Evolutionary conservation across 2,113 vertebrate genomes (phyloP).

Genomic region (Gnathonemus longibarbis): DNA sequence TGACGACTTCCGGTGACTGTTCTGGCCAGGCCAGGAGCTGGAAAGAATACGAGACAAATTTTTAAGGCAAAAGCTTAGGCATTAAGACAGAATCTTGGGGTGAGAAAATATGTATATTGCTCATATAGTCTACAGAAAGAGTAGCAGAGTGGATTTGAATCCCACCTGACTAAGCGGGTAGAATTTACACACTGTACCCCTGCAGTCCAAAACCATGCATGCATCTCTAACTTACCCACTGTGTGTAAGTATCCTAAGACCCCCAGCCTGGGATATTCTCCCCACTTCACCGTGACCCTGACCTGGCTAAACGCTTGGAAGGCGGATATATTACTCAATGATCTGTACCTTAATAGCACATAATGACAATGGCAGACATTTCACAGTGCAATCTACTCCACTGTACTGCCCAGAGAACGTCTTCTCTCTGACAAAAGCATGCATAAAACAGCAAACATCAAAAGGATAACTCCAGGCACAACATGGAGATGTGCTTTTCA

Average conservation of each 20-base stretch:
- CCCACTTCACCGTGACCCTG: neutral
- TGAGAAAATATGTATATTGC: neutral
- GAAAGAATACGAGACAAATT: neutral
- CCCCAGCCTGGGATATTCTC: neutral
- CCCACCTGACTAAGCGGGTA: neutral
- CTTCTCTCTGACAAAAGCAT: neutral
- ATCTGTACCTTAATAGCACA: neutral
- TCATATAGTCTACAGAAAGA: neutral
- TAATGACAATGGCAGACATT: neutral
- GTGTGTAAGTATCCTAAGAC: neutral
- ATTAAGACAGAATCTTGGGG: neutral
- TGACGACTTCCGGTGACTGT: conserved; percentile 62
- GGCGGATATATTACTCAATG: neutral
- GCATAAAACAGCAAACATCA: neutral
- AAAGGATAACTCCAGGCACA: neutral
- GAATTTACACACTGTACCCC: neutral
- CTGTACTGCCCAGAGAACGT: neutral
- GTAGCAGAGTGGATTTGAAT: neutral
- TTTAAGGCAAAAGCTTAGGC: neutral
- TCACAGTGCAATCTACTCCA: neutral
- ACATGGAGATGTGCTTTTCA: neutral
- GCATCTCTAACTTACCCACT: neutral
- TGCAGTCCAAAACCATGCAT: neutral
- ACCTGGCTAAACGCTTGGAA: neutral
- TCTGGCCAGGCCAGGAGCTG: conserved; percentile 81